Conservation (phyloP, 2,888 invertebrate genomes). For the Melangyna quadrimaculata region DNA sequence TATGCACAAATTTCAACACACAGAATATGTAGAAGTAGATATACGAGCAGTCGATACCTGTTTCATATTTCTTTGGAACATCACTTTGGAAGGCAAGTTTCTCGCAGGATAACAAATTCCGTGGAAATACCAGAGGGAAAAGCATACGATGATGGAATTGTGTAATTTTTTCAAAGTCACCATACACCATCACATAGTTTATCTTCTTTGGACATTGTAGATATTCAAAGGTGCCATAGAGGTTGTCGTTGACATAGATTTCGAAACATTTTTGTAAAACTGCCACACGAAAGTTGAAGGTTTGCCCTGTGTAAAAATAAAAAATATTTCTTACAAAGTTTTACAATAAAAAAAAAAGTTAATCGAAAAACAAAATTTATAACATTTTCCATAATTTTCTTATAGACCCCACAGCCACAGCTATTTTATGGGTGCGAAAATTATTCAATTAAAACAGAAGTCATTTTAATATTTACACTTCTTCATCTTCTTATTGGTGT, state of each 20-base stretch:
- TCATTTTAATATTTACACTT: too few relatives aligned
- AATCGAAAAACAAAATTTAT: too few relatives aligned
- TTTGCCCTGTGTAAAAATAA: slow-evolving; percentile 75
- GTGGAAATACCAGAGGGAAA: slow-evolving; percentile 79
- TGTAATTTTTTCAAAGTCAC: slow-evolving; percentile 80
- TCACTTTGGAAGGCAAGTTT: slow-evolving; percentile 80
- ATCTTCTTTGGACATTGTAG: slow-evolving; percentile 79
- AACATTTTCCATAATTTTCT: too few relatives aligned
- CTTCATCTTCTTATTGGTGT: too few relatives aligned
- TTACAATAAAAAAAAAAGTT: neutral
- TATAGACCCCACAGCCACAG: too few relatives aligned
- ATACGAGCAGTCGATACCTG: slow-evolving; percentile 72
- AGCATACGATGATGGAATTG: slow-evolving; percentile 80
- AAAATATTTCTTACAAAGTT: neutral
- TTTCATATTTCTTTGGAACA: slow-evolving; percentile 79
- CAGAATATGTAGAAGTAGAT: neutral
- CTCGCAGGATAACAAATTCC: slow-evolving; percentile 76
- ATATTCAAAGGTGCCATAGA: slow-evolving; percentile 80
- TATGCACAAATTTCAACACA: neutral
- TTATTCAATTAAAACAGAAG: too few relatives aligned
- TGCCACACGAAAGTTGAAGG: slow-evolving; percentile 79
- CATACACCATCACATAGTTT: slow-evolving; percentile 78
- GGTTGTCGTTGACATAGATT: slow-evolving; percentile 80
- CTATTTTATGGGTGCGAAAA: too few relatives aligned
- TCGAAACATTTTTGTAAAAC: slow-evolving; percentile 80